Conservation (phyloP, 2,797 vertebrate genomes). For the Eulemur coronatus region DNA sequence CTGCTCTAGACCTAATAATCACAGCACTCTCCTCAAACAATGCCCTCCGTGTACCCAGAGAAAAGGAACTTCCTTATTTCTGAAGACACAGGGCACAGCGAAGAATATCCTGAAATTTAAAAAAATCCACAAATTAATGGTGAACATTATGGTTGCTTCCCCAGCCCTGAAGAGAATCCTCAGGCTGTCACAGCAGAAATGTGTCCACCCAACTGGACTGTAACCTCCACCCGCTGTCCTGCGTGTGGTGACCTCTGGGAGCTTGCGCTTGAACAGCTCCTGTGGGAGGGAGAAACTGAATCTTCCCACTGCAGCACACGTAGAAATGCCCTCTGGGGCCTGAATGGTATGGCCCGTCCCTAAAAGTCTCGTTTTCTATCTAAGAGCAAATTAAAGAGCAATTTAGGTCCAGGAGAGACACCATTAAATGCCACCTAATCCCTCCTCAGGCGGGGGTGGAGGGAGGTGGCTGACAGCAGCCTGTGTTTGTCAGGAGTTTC, state of each 20-base stretch:
- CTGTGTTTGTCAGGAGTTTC: conserved; percentile 53
- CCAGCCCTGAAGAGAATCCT: not conserved
- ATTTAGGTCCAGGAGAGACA: not conserved
- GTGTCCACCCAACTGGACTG: not conserved
- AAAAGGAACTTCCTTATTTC: not conserved
- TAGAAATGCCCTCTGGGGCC: not conserved
- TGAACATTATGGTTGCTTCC: not conserved
- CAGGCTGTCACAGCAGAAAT: not conserved
- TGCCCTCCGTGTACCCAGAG: not conserved
- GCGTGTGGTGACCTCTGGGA: accelerated
- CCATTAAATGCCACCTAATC: not conserved
- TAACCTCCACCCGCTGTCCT: not conserved
- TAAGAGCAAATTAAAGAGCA: not conserved
- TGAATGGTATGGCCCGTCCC: not conserved
- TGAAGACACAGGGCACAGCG: not conserved
- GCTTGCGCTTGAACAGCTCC: accelerated
- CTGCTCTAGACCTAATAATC: too few relatives aligned
- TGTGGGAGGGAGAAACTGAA: too few relatives aligned
- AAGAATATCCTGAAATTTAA: not conserved
- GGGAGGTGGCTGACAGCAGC: not conserved
- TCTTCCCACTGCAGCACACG: accelerated
- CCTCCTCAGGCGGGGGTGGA: accelerated
- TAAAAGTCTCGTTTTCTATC: not conserved
- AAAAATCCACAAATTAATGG: not conserved
- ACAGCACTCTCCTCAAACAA: not conserved